Base-by-base conservation (phyloP, 2,888 invertebrate species). In the Lasioglossum lativentre region DNA sequence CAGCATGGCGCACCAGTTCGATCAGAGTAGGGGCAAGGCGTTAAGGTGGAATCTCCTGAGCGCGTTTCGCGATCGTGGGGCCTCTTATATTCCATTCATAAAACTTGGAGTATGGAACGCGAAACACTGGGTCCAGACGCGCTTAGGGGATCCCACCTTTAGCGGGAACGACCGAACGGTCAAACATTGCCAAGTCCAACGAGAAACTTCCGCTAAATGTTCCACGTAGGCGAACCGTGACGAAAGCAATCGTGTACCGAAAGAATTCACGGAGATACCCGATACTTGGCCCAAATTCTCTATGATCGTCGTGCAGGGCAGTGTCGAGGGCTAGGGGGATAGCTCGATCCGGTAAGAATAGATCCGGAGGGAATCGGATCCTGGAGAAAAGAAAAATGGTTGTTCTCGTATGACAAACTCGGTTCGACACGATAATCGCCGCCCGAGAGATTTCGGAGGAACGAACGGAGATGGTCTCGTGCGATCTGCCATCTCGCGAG, bases 1-100 rank as follows among this genome's bases (percentile, higher is more conserved):
- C 8, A 40, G n/a, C 30, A 19, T 56, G 23, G 3, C 12, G 56
- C 12, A 72, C 23, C 76, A 72, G 72, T 76, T 82, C 42, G 38
- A 80, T 83, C 75, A 71, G 30, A 66, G 1, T 78, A 66, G 42
- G 34, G 2, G 14, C 42, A 12, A 14, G 42, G 14, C 5, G 14
- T 14, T 12, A 42, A 42, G 14, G 42, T 42, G 42, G 3, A 14
- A 42, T 42, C 42, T 42, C 42, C 42, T 3, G 12, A 42, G 42
- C 42, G 14, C 14, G 14, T 42, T 42, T 42, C 12, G 12, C 42
- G 42, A 42, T 42, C 42, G 12, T 14, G 42, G 14, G 14, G 42
- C 42, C 42, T 45, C 42, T 14, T 4, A 45, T 45, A 14, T 3
- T 42, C 14, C 14, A 42, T 42, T 42, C 14, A 12, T 42, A 12